Evolutionary conservation across 1,140 invertebrate species (phyloP).

Genomic region (Saccostrea cuccullata): DNA sequence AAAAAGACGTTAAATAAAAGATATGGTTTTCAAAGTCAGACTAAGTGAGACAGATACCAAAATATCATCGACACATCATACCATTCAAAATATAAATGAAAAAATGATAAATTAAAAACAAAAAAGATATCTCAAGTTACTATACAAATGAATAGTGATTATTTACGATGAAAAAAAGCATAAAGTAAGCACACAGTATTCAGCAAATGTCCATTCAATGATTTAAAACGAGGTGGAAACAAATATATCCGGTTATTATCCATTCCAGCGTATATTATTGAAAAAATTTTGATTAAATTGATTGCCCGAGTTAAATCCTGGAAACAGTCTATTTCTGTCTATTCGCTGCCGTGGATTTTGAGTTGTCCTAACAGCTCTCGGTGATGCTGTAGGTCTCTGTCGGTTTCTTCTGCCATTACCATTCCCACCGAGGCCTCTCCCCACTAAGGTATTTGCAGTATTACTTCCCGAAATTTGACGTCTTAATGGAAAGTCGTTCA

Average conservation of each 20-base stretch:
- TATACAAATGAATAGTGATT: no score
- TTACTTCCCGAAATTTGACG: constrained; percentile 11
- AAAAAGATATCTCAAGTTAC: no score
- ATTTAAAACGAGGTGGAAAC: no score
- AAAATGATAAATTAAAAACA: no score
- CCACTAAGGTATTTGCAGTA: not conserved
- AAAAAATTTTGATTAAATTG: constrained; percentile 25
- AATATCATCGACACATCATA: no score
- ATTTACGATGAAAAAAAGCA: no score
- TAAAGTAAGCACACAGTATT: no score
- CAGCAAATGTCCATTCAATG: no score
- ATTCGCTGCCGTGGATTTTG: constrained; percentile 5
- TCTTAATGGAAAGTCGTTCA: not conserved
- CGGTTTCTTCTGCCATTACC: not conserved
- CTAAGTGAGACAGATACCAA: no score
- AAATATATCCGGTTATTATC: not conserved
- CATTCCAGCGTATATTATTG: constrained; percentile 20
- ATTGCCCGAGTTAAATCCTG: not conserved
- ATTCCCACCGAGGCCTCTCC: not conserved
- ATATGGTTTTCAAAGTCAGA: no score
- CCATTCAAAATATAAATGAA: no score
- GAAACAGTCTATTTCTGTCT: constrained; percentile 13
- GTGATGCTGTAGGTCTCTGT: not conserved
- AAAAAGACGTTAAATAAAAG: no score
- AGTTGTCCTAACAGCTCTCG: not conserved